These are phyloP conservation scores for Pomatostomus ruficeps DNA, from an alignment of 2,113 vertebrate genomes.

Conservation along the genomic window DNA sequence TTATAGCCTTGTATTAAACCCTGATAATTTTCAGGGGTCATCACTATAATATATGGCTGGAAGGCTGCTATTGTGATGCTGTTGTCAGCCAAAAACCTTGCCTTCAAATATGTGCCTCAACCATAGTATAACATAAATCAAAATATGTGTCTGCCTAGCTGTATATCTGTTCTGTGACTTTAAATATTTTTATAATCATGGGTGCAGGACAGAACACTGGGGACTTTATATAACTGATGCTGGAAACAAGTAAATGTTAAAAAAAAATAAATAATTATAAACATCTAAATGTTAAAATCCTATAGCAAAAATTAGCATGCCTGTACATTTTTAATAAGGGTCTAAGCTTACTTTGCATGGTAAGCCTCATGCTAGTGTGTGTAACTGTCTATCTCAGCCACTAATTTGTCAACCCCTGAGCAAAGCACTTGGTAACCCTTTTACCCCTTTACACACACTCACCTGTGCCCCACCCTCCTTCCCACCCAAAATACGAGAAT, in stretches of 20 bases:
- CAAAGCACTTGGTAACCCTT: background rate
- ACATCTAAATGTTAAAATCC: background rate
- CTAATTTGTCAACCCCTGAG: background rate
- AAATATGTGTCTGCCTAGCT: slow-evolving; percentile 30
- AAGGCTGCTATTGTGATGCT: slow-evolving; percentile 58
- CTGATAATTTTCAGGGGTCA: slow-evolving; percentile 54
- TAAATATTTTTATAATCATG: slow-evolving; percentile 70
- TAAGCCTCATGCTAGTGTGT: background rate
- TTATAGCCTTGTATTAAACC: slow-evolving; percentile 32
- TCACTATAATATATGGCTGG: slow-evolving; percentile 45
- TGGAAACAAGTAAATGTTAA: slow-evolving; percentile 13
- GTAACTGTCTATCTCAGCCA: background rate
- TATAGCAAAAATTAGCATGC: background rate
- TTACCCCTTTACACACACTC: background rate
- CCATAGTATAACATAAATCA: slow-evolving; percentile 59
- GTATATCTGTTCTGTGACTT: slow-evolving; percentile 67
- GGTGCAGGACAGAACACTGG: slow-evolving; percentile 6
- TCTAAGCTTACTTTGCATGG: background rate
- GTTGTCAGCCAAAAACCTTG: slow-evolving; percentile 66
- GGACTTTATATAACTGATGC: slow-evolving; percentile 6
- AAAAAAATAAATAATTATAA: background rate
- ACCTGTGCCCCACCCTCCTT: no score
- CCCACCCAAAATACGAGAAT: background rate
- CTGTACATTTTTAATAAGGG: background rate
- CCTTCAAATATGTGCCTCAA: slow-evolving; percentile 61